Conservation (phyloP, 2,888 invertebrate species). For the Auanema freiburgensis region DNA sequence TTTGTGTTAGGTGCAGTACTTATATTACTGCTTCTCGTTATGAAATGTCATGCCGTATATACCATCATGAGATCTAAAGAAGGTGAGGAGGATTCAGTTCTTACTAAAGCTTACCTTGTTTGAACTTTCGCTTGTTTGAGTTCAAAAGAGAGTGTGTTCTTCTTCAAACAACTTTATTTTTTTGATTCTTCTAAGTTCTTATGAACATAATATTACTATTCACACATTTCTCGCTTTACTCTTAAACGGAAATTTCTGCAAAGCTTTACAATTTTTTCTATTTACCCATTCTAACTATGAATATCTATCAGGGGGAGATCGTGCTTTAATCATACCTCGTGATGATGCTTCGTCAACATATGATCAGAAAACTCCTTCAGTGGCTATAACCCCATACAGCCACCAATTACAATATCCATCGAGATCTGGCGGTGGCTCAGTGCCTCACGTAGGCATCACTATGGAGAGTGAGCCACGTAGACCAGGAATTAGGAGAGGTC, state of each 20-base stretch:
- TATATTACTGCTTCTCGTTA: conserved; percentile 54
- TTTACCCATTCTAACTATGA: neutral
- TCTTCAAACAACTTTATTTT: neutral
- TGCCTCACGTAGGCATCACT: conserved; percentile 41
- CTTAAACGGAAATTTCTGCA: neutral
- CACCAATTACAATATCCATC: conserved; percentile 16
- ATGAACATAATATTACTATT: neutral
- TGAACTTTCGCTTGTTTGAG: conserved; percentile 5
- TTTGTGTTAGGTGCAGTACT: conserved; percentile 58
- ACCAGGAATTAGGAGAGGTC: conserved; percentile 41
- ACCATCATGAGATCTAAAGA: conserved; percentile 41
- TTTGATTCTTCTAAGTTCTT: conserved; percentile 5
- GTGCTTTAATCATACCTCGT: conserved; percentile 17
- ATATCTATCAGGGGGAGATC: conserved; percentile 15
- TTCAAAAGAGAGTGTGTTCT: neutral
- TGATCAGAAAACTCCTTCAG: conserved; percentile 15
- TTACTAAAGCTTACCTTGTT: neutral
- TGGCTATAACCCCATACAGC: conserved; percentile 16
- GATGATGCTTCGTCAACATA: conserved; percentile 18
- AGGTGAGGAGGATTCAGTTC: conserved; percentile 25
- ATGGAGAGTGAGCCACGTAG: conserved; percentile 48
- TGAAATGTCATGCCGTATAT: conserved; percentile 51
- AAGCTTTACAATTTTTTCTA: neutral
- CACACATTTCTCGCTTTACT: neutral
- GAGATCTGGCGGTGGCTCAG: conserved; percentile 15